Evolutionary conservation across 2,888 invertebrate species (phyloP).

Genomic region (Lasioglossum morio): DNA sequence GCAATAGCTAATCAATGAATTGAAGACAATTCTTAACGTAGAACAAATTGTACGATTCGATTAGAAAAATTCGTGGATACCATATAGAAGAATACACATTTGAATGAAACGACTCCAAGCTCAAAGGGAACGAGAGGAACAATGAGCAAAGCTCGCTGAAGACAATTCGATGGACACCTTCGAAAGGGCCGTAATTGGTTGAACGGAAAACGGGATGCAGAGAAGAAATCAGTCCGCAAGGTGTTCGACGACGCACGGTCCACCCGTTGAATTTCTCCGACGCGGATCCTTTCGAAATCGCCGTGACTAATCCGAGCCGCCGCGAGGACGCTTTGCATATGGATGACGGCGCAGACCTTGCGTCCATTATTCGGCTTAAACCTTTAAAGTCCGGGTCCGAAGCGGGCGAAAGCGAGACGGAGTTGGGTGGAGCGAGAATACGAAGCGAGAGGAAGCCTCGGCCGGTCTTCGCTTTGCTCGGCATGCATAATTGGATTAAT

Average conservation of each 20-base stretch:
- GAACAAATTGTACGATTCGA: background rate
- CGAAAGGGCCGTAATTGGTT: background rate
- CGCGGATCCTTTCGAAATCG: conserved; percentile 61
- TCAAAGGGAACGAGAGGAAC: too few species aligned
- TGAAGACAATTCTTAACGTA: background rate
- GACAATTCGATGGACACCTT: background rate
- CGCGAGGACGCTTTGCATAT: conserved; percentile 76
- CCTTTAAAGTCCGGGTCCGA: conserved; percentile 68
- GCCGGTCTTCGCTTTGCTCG: conserved; percentile 66
- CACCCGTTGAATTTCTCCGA: conserved; percentile 45
- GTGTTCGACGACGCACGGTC: conserved; percentile 18
- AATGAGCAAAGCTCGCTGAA: background rate
- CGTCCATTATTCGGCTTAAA: conserved; percentile 77
- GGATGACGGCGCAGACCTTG: conserved; percentile 76
- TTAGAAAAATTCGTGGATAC: background rate
- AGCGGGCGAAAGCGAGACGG: conserved; percentile 18
- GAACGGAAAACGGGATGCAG: conserved; percentile 15
- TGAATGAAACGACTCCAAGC: too few species aligned
- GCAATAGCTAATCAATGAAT: background rate
- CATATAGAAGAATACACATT: too few species aligned
- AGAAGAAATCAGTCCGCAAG: conserved; percentile 40
- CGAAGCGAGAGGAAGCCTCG: conserved; percentile 69
- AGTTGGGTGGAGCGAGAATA: conserved; percentile 11
- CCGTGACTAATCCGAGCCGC: conserved; percentile 76
- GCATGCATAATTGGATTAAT: conserved; percentile 82